These are phyloP conservation scores for Sebastes iracundus DNA, from an alignment of 2,797 vertebrate genomes.

Conservation along the genomic window DNA sequence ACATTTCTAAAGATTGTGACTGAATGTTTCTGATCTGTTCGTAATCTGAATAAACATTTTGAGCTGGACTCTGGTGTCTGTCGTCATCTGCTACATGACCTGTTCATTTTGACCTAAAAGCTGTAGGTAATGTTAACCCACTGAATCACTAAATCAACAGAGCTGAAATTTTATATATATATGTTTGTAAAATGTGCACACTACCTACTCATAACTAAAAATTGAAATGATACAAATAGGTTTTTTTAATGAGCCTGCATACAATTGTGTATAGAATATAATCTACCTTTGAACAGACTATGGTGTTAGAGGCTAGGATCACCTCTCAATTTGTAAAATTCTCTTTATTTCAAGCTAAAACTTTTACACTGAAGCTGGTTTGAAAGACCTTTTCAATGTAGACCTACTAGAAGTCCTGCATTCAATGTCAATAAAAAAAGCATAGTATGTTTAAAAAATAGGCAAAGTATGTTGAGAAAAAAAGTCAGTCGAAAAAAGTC, in stretches of 20 bases:
- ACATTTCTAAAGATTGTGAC: not conserved
- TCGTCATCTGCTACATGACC: not conserved
- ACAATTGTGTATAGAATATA: not conserved
- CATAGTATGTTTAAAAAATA: too few relatives aligned
- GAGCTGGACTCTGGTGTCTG: slow-evolving; percentile 44
- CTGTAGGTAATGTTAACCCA: not conserved
- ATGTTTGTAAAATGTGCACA: not conserved
- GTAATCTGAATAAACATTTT: slow-evolving; percentile 71
- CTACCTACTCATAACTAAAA: not conserved
- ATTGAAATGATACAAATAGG: not conserved
- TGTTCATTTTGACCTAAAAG: not conserved
- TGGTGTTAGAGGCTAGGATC: too few relatives aligned
- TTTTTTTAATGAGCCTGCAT: not conserved
- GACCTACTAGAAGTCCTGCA: too few relatives aligned
- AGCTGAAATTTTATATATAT: too few relatives aligned
- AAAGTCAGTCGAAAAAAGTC: too few relatives aligned
- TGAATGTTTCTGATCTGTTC: slow-evolving; percentile 1
- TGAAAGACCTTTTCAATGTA: too few relatives aligned
- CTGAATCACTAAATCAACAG: not conserved
- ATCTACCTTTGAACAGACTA: not conserved
- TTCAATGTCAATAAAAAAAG: not conserved
- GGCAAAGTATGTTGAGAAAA: too few relatives aligned
- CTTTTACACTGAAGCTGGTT: rapidly evolving
- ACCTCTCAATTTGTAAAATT: too few relatives aligned
- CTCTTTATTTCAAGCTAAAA: too few relatives aligned